Evolutionary conservation across 2,113 vertebrate species (phyloP), one percentile per base, ranked within the genome.

Genomic region (Seriola dumerili): DNA sequence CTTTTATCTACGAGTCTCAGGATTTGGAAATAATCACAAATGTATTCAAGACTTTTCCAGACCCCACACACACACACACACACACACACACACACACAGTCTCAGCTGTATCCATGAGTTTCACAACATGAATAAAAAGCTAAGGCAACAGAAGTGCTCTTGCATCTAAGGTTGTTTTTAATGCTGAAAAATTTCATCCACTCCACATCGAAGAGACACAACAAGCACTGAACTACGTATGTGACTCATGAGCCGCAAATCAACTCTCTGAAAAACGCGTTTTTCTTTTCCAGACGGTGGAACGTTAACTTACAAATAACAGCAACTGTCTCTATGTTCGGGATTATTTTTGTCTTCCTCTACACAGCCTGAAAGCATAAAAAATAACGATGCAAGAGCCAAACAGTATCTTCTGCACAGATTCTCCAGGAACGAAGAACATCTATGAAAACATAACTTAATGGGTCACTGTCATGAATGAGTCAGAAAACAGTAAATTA

Each of bases 391-490:
- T 62, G 88, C 85, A 75, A 82, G 84, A 94, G 89, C 70, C 78
- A 90, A 95, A 89, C 88, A 78, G 85, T 73, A 71, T 78, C 68
- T 88, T 70, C 88, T 82, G 87, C 83, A 86, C 81, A 73, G 84
- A 80, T 67, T 59, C 34, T 77, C 81, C 73, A 4, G 59, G 70
- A 59, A 78, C 81, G 65, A 67, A 69, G 91, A 94, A 96, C 95
- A 92, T 95, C 90, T 91, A 93, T 95, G 94, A 95, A 78, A 90
- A 94, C 93, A 94, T 95, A 96, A 97, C 91, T 97, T 96, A 96
- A 96, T 81, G 95, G 92, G 96, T 25, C 95, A 85, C 92, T 95
- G 50, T 95, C 95, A 92, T 90, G 90, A 59, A 72, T 62, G 65
- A 81, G 65, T 76, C 85, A 64, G 16, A 77, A 83, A 96, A 96